phyloP scores from a whole-genome alignment of 1,140 invertebrate genomes.

The Trichonephila clavata region DNA sequence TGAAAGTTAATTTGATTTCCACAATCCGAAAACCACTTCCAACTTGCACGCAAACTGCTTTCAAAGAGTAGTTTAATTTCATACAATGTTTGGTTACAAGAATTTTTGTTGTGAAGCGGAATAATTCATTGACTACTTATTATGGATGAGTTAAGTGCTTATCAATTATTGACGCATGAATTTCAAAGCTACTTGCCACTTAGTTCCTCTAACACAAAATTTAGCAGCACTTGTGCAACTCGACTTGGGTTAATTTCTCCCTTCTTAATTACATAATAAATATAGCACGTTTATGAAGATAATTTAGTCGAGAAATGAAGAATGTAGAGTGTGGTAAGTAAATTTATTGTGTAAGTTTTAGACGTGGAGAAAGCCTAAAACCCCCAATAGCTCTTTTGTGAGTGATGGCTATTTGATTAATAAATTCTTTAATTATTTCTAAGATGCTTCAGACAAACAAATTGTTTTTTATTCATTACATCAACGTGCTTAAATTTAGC shows the following conservation, averaged over 20 bases:
- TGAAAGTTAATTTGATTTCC: conserved; percentile 36
- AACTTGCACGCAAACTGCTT: not conserved
- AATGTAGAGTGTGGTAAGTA: not conserved
- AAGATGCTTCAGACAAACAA: no score
- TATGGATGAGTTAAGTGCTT: conserved; percentile 2
- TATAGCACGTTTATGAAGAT: not conserved
- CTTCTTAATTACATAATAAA: not conserved
- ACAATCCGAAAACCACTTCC: not conserved
- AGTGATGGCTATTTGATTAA: no score
- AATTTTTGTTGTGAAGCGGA: not conserved
- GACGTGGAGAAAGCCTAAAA: no score
- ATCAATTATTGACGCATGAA: not conserved
- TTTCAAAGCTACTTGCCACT: not conserved
- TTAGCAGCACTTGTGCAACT: not conserved
- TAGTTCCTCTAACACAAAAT: not conserved
- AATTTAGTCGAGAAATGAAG: not conserved
- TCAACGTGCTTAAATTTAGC: no score
- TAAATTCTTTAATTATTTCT: no score
- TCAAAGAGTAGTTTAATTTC: not conserved
- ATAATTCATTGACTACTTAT: conserved; percentile 15
- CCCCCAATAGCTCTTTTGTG: no score
- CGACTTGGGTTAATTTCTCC: not conserved
- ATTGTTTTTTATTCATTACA: no score
- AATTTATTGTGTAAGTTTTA: not conserved
- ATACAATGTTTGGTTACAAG: not conserved